Evolutionary conservation across 2,113 vertebrate genomes (phyloP).

Genomic region (Rutilus rutilus): DNA sequence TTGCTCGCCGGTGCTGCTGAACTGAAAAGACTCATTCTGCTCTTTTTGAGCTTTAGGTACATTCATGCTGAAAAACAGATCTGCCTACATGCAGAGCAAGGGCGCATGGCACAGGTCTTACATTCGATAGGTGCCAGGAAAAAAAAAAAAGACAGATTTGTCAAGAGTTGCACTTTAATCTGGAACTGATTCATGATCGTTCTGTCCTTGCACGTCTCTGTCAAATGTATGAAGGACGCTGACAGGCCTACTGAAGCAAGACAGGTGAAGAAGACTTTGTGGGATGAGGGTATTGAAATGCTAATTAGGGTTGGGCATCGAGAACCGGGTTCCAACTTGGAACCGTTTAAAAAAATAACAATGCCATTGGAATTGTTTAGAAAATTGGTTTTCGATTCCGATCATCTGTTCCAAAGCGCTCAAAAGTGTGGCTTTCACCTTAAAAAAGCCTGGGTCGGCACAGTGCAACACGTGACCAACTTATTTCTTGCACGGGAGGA

Average conservation of each 20-base stretch:
- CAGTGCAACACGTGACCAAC: too few relatives aligned
- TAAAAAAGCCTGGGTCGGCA: too few relatives aligned
- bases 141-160: neutral
- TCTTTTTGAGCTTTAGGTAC: constrained; percentile 10
- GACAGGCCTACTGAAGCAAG: constrained; percentile 16
- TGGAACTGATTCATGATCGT: neutral
- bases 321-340: too few relatives aligned
- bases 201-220: neutral
- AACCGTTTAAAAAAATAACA: too few relatives aligned
- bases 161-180: constrained; percentile 22
- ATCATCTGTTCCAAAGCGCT: too few relatives aligned
- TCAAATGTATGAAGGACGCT: constrained; percentile 3
- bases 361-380: too few relatives aligned
- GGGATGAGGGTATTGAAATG: neutral
- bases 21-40: neutral
- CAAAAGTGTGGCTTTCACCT: too few relatives aligned
- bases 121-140: neutral
- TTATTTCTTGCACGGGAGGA: too few relatives aligned
- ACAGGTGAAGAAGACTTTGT: constrained; percentile 13
- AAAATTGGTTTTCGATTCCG: too few relatives aligned
- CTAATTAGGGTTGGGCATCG: neutral
- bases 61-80: constrained; percentile 14
- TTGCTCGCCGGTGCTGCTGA: neutral
- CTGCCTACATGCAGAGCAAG: constrained; percentile 16
- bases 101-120: neutral